These are phyloP conservation scores for Eubucco bourcierii DNA, from an alignment of 2,113 vertebrate genomes.

Conservation along the genomic window DNA sequence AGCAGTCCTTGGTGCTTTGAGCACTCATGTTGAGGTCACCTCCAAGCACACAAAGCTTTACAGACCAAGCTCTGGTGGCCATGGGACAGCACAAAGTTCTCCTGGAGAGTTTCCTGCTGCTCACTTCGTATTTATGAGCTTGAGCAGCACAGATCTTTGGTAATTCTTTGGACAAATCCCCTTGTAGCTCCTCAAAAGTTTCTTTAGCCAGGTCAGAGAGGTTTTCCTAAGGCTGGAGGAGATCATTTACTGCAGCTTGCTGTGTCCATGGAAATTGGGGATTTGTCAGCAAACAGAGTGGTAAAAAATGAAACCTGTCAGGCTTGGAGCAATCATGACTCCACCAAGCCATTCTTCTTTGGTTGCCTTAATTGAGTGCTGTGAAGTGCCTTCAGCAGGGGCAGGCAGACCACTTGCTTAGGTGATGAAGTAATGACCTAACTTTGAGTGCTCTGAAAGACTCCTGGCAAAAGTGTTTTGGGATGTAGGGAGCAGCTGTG, in stretches of 20 bases:
- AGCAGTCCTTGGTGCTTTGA: not conserved
- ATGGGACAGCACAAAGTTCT: not conserved
- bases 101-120: not conserved
- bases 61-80: not conserved
- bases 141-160: not conserved
- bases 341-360: not conserved
- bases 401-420: not conserved
- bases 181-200: not conserved
- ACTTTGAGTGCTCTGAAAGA: not conserved
- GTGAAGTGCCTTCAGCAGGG: not conserved
- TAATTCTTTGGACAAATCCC: not conserved
- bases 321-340: not conserved
- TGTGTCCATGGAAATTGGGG: not conserved
- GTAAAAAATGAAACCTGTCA: not conserved
- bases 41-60: not conserved
- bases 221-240: not conserved
- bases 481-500: not conserved
- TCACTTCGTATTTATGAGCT: not conserved
- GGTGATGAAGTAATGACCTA: not conserved
- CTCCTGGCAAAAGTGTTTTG: not conserved
- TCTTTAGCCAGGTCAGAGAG: fast-evolving
- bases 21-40: not conserved
- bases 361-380: not conserved
- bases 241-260: not conserved
- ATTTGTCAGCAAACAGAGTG: not conserved